Conservation (phyloP, 2,888 invertebrate genomes). For the Odontothrips loti region DNA sequence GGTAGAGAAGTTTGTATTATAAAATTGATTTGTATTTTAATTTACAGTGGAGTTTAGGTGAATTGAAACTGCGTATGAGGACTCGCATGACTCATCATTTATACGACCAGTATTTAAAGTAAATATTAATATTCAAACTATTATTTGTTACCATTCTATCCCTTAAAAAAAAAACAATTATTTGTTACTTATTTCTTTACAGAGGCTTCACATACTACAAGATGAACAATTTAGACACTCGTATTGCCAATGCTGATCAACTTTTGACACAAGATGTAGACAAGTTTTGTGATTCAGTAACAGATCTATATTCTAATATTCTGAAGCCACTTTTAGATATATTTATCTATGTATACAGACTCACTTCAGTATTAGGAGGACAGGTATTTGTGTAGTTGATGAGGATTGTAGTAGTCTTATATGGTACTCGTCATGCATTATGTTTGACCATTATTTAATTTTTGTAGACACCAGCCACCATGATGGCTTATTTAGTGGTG, state of each 20-base stretch:
- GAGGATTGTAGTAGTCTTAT: not conserved
- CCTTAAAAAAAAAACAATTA: not conserved
- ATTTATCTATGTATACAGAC: slow-evolving; percentile 83
- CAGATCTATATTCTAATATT: slow-evolving; percentile 93
- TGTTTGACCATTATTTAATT: not conserved
- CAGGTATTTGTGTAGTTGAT: slow-evolving; percentile 52
- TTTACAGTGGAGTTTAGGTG: slow-evolving; percentile 78
- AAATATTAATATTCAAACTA: slow-evolving; percentile 44
- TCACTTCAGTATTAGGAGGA: slow-evolving; percentile 80
- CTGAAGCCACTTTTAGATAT: slow-evolving; percentile 95
- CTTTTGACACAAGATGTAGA: slow-evolving; percentile 93
- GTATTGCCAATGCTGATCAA: slow-evolving; percentile 95
- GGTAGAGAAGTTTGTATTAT: not conserved
- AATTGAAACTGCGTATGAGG: slow-evolving; percentile 84
- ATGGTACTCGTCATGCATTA: not conserved
- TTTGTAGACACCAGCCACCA: slow-evolving; percentile 77
- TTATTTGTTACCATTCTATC: slow-evolving; percentile 4
- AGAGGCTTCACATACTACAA: slow-evolving; percentile 95
- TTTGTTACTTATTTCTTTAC: slow-evolving; percentile 38
- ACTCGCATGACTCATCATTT: slow-evolving; percentile 83
- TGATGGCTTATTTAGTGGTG: slow-evolving; percentile 81
- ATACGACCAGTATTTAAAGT: slow-evolving; percentile 90
- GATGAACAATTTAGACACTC: slow-evolving; percentile 90
- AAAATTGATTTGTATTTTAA: not conserved
- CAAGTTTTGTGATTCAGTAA: slow-evolving; percentile 92